phyloP scores from a whole-genome alignment of 2,888 invertebrate genomes.

The Euzetes globulus region DNA sequence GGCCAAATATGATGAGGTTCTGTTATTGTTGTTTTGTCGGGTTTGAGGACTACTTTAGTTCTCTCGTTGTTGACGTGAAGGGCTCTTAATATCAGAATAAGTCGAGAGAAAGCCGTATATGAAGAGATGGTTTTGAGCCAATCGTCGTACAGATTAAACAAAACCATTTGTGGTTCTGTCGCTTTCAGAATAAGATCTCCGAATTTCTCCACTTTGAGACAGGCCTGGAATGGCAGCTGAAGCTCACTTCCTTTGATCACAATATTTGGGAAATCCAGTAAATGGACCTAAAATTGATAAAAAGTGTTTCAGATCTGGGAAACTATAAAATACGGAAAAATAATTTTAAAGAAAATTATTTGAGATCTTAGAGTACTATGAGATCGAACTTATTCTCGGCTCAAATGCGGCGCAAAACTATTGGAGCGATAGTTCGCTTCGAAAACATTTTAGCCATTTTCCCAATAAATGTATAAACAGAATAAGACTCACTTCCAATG shows the following conservation, averaged over 20 bases:
- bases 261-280: constrained; percentile 99
- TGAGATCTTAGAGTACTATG: background rate
- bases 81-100: constrained; percentile 91
- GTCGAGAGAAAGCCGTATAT: constrained; percentile 95
- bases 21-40: constrained; percentile 97
- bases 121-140: constrained; percentile 99
- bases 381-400: background rate
- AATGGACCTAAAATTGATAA: constrained; percentile 61
- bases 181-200: constrained; percentile 98
- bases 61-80: constrained; percentile 98
- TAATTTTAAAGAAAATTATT: background rate
- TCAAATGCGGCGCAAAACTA: no score
- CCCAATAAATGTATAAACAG: no score
- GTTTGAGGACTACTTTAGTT: constrained; percentile 95
- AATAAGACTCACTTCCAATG: constrained; percentile 78
- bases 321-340: constrained; percentile 2
- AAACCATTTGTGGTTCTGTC: constrained; percentile 98
- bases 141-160: constrained; percentile 98
- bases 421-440: no score
- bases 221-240: constrained; percentile 97
- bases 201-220: constrained; percentile 97
- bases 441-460: no score
- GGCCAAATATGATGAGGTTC: constrained; percentile 99
- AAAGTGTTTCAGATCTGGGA: constrained; percentile 28
- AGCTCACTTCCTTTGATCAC: constrained; percentile 99